phyloP scores from a whole-genome alignment of 2,797 vertebrate genomes.

The Xiphophorus birchmanni region DNA sequence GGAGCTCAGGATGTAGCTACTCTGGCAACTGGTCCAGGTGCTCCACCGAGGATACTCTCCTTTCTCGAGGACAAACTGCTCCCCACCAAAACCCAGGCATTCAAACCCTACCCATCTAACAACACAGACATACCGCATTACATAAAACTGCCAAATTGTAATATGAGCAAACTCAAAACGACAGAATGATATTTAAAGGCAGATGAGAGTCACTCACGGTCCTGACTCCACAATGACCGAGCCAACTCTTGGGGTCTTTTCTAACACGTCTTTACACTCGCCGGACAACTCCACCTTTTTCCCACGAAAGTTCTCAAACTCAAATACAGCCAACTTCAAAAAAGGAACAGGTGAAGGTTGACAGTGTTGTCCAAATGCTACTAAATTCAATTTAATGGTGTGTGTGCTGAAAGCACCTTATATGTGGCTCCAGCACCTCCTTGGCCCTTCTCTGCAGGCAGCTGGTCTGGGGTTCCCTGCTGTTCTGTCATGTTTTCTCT shows the following conservation, averaged over 20 bases:
- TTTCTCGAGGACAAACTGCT: conserved; percentile 92
- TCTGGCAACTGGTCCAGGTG: conserved; percentile 90
- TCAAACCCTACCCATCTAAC: conserved; percentile 89
- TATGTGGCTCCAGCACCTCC: conserved; percentile 83
- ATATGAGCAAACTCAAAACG: background rate
- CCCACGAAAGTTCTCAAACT: conserved; percentile 91
- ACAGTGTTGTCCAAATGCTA: background rate
- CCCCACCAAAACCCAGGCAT: conserved; percentile 81
- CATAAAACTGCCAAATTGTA: background rate
- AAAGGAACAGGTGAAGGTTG: conserved; percentile 44
- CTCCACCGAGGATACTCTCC: conserved; percentile 93
- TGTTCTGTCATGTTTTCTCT: conserved; percentile 85
- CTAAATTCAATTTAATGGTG: background rate
- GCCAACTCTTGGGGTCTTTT: conserved; percentile 87
- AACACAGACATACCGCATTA: background rate
- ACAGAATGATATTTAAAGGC: background rate
- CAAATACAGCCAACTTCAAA: conserved; percentile 81
- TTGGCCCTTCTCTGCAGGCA: conserved; percentile 85
- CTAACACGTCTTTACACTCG: conserved; percentile 85
- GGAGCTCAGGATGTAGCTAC: conserved; percentile 76
- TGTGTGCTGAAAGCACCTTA: conserved; percentile 79
- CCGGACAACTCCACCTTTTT: conserved; percentile 84
- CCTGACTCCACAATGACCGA: conserved; percentile 90
- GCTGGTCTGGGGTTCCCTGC: conserved; percentile 85
- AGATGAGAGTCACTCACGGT: conserved; percentile 83